Evolutionary conservation across 2,888 invertebrate genomes (phyloP).

Genomic region (Carcina quercana): DNA sequence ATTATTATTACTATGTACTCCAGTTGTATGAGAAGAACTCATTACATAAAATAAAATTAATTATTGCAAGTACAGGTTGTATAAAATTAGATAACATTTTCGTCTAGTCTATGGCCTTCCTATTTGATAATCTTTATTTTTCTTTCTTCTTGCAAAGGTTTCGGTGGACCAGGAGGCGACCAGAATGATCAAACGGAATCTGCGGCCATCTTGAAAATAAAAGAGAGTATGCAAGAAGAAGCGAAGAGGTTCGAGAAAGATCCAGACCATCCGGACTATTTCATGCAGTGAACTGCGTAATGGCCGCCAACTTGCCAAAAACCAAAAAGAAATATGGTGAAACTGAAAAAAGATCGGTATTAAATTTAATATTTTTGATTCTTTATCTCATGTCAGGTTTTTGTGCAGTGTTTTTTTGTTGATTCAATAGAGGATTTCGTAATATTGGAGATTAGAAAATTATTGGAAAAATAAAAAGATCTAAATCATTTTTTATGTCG

Average conservation of each 20-base stretch:
- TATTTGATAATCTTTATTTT: too few relatives aligned
- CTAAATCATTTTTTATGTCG: too few relatives aligned
- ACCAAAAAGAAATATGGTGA: neutral
- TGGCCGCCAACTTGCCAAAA: slow-evolving; percentile 25
- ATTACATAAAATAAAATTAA: too few relatives aligned
- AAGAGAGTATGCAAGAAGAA: slow-evolving; percentile 99
- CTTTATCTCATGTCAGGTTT: slow-evolving; percentile 2
- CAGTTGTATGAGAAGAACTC: too few relatives aligned
- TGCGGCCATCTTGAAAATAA: slow-evolving; percentile 99
- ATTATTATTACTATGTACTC: too few relatives aligned
- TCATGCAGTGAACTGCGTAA: slow-evolving; percentile 87
- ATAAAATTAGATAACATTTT: too few relatives aligned
- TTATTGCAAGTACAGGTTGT: too few relatives aligned
- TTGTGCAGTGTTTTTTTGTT: slow-evolving; percentile 12
- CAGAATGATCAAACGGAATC: slow-evolving; percentile 95
- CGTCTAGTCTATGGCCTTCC: too few relatives aligned
- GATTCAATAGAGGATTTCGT: too few relatives aligned
- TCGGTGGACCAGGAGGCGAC: slow-evolving; percentile 69
- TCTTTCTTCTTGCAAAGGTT: slow-evolving; percentile 42
- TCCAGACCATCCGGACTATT: slow-evolving; percentile 97
- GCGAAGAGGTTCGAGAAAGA: slow-evolving; percentile 99
- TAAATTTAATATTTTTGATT: neutral
- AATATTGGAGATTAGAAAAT: too few relatives aligned
- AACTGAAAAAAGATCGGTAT: neutral
- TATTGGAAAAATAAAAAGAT: too few relatives aligned